These are phyloP conservation scores for Macroglossus sobrinus DNA, from an alignment of 2,113 vertebrate genomes.

Conservation along the genomic window DNA sequence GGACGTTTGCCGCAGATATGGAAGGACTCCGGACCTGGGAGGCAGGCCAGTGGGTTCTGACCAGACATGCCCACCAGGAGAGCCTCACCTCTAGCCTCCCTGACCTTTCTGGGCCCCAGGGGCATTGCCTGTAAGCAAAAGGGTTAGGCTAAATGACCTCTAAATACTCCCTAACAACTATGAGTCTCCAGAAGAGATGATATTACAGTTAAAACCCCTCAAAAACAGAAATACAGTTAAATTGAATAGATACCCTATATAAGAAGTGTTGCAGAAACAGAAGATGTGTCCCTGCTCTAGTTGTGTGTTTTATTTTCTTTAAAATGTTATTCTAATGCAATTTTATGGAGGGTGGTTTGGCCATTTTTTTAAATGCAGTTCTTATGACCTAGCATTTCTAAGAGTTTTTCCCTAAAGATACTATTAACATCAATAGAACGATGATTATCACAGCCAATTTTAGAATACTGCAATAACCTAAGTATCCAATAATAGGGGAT, in stretches of 20 bases:
- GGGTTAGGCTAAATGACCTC: not conserved
- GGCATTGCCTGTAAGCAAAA: not conserved
- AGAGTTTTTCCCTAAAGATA: slow-evolving; percentile 14
- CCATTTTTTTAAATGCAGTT: not conserved
- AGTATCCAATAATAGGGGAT: not conserved
- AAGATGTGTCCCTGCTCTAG: not conserved
- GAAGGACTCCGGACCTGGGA: not conserved
- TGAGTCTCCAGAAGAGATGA: not conserved
- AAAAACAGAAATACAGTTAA: not conserved
- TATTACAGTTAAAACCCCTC: not conserved
- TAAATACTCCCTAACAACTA: not conserved
- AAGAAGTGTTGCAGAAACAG: not conserved
- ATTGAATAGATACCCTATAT: not conserved
- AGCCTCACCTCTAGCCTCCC: not conserved
- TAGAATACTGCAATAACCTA: not conserved
- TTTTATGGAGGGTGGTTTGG: not conserved
- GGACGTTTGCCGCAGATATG: not conserved
- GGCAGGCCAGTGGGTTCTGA: not conserved
- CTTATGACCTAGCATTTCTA: slow-evolving; percentile 37
- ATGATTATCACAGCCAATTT: not conserved
- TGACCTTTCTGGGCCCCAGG: not conserved
- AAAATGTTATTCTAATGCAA: not conserved
- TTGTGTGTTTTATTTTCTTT: slow-evolving; percentile 16
- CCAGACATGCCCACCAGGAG: not conserved
- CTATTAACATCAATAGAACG: slow-evolving; percentile 1